Base-by-base conservation (phyloP, 2,113 vertebrate genomes). In the Tamias sibiricus region DNA sequence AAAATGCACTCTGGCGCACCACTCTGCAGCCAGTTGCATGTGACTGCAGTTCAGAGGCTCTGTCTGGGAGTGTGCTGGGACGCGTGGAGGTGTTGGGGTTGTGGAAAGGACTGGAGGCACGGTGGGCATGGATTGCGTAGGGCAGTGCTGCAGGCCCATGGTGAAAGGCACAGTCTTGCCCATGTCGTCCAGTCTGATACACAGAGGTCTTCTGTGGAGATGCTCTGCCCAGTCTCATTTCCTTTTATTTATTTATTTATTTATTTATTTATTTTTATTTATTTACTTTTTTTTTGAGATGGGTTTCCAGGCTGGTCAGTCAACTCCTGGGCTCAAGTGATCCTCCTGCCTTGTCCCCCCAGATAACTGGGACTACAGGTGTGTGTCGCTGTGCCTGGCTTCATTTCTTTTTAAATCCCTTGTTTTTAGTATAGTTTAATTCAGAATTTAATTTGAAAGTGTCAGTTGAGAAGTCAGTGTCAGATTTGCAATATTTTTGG, bases 341-440 rank as follows among this genome's bases (percentile, higher is more conserved):
- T 22, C 44, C 35, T 52, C 16, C 88, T 80, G 37, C 44, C 59
- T 80, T 20, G 17, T 22, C 19, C 37, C 40, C 26, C n/a, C 49
- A 66, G 30, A 54, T 42, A 90, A 37, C 76, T 71, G 32, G n/a
- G 28, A 12, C 62, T 35, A 66, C 30, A 66, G 17, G 44, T 26
- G 47, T n/a, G 12, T n/a, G n/a, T 17, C 37, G 35, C 30, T 5
- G 8, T 69, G 40, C 52, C 54, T 71, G 40, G 72, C 40, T 26
- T 74, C 24, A 28, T 32, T 35, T 32, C 13, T 42, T 49, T 16
- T 75, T n/a, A 57, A 42, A 42, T 59, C 19, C 49, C 86, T 77
- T 94, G 37, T 54, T 96, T 92, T 92, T 77, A 59, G 6, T 62
- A 20, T 71, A 66, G 24, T 81, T 81, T 57, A 79, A 32, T 91